Evolutionary conservation across 2,113 vertebrate genomes (phyloP).

Genomic region (Micromys minutus): DNA sequence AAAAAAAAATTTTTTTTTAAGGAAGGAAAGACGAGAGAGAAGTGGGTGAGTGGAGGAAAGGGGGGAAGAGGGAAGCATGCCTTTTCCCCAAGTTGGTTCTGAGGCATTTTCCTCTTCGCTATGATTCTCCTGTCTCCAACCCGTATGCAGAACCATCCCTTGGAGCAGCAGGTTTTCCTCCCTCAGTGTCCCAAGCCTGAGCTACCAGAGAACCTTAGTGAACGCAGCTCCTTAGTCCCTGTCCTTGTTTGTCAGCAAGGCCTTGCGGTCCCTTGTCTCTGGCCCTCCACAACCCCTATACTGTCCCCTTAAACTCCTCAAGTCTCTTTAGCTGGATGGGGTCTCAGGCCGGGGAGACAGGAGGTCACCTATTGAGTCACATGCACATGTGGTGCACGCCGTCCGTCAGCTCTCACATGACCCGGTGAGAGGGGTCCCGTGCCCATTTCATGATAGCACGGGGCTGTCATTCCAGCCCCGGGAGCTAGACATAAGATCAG

Average conservation of each 20-base stretch:
- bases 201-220: neutral
- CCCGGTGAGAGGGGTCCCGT: neutral
- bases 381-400: too few species aligned
- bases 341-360: neutral
- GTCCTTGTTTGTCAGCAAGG: neutral
- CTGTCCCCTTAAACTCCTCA: neutral
- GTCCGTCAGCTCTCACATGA: neutral
- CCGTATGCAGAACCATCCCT: neutral
- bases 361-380: neutral
- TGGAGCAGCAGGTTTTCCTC: neutral
- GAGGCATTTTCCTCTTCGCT: neutral
- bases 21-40: neutral
- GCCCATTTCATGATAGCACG: neutral
- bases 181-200: constrained; percentile 11
- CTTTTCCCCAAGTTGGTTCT: neutral
- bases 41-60: neutral
- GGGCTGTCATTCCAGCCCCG: neutral
- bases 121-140: neutral
- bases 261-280: neutral
- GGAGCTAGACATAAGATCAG: neutral
- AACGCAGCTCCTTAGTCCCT: constrained; percentile 39
- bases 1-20: neutral
- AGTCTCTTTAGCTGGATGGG: neutral
- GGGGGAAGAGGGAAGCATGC: too few species aligned
- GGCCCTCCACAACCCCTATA: neutral